Base-by-base conservation (phyloP, 2,888 invertebrate genomes). In the Synergus gifuensis region DNA sequence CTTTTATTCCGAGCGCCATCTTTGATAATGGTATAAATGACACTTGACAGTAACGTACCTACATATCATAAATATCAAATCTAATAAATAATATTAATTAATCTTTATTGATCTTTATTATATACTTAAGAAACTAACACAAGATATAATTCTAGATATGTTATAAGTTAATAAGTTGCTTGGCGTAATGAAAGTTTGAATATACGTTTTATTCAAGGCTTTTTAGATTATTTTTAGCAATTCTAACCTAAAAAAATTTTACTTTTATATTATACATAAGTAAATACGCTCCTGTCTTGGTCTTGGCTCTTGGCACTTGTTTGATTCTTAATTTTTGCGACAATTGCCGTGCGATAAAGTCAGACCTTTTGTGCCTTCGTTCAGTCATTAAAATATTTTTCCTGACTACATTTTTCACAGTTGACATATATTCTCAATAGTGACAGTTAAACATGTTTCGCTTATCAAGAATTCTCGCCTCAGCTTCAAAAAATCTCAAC, bases 401-500 rank as follows among this genome's bases (percentile, higher is more conserved):
- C 4, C 4, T 60, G 11, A 9, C 22, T 12, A 0, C 18, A 18
- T 1, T 54, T 49, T 46, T 36, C 16, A 36, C 28, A 46, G 11
- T 16, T 69, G 46, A 46, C 28, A 28, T 46, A 22, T 28, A 42
- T 49, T 49, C 11, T 66, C 22, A 22, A 16, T 16, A 60, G 60
- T n/a, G 28, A 49, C 7, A 54, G 9, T 16, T 14, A 73, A 78
- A 44, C 14, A 78, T 78, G 78, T 49, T 78, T 62, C 60, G 73
- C 11, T 36, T 66, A n/a, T 67, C 78, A 9, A 69, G 36, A 44
- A 73, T 78, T 44, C 73, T 78, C 18, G 28, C 73, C n/a, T 9
- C 73, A 9, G 22, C 66, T 62, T 36, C 78, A 2, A 78, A 78
- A 78, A 62, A 69, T 22, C 22, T 78, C 28, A 69, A 46, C 18